Evolutionary conservation across 2,797 vertebrate species (phyloP).

Genomic region (Neosilurus mollespiculum): DNA sequence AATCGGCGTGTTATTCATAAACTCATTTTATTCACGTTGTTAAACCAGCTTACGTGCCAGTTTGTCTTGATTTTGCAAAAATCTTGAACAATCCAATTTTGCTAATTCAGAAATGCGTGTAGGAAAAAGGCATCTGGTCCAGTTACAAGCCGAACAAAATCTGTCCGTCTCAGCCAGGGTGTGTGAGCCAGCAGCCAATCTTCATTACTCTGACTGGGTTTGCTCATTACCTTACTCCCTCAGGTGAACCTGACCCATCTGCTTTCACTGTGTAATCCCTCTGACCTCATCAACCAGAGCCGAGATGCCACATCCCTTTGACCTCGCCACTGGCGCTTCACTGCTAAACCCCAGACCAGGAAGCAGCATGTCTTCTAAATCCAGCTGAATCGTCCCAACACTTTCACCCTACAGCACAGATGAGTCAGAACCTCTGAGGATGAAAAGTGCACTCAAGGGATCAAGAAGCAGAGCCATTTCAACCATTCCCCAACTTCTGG

Average conservation of each 20-base stretch:
- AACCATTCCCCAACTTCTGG: neutral
- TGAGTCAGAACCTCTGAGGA: neutral
- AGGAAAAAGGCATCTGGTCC: conserved; percentile 5
- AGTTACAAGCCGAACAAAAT: conserved; percentile 1
- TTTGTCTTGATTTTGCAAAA: neutral
- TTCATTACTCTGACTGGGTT: conserved; percentile 24
- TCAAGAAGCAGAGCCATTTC: neutral
- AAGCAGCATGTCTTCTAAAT: conserved; percentile 11
- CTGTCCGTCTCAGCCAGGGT: conserved; percentile 10
- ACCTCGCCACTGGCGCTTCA: conserved; percentile 13
- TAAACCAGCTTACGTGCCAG: neutral
- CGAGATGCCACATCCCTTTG: conserved; percentile 11
- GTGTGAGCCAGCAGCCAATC: conserved; percentile 35
- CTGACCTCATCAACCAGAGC: conserved; percentile 33
- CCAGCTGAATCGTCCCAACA: neutral
- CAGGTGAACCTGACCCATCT: conserved; percentile 41
- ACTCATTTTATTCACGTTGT: neutral
- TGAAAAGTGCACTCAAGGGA: neutral
- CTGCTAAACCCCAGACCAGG: neutral
- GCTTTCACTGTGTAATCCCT: conserved; percentile 40
- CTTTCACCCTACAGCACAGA: neutral
- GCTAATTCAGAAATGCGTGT: neutral
- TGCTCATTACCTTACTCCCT: conserved; percentile 15
- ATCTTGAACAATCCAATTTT: neutral
- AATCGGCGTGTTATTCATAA: too few relatives aligned